These are phyloP conservation scores for Gari tellinella DNA, from an alignment of 2,888 invertebrate species.

Conservation along the genomic window DNA sequence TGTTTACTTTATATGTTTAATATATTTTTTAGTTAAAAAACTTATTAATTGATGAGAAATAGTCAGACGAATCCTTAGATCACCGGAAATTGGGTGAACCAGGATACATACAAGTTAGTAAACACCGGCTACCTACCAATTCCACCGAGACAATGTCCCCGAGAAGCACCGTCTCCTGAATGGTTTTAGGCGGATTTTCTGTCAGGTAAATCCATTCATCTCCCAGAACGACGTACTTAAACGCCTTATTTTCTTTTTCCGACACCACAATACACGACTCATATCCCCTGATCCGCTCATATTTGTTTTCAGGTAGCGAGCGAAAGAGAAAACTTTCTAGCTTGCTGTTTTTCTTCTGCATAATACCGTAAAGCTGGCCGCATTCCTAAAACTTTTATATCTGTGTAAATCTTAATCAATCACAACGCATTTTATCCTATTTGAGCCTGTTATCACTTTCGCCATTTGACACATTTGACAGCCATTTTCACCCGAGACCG, in stretches of 20 bases:
- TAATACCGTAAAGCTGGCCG: not conserved
- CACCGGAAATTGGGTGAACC: too few species aligned
- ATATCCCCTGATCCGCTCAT: conserved; percentile 80
- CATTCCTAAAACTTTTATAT: too few species aligned
- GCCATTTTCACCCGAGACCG: too few species aligned
- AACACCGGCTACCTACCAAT: conserved; percentile 71
- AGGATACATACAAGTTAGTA: too few species aligned
- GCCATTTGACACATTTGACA: too few species aligned
- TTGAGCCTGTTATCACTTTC: too few species aligned
- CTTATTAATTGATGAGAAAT: too few species aligned
- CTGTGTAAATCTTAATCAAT: too few species aligned
- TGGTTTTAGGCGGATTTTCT: conserved; percentile 82
- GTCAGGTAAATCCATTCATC: conserved; percentile 83
- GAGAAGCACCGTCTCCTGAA: conserved; percentile 76
- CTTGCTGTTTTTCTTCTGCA: conserved; percentile 81
- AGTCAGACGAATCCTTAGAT: too few species aligned
- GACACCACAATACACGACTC: conserved; percentile 83
- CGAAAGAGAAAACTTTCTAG: conserved; percentile 82
- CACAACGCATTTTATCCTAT: too few species aligned
- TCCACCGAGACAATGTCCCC: conserved; percentile 80
- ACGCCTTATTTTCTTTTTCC: conserved; percentile 82
- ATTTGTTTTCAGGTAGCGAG: conserved; percentile 78
- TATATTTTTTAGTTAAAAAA: too few species aligned
- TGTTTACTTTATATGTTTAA: too few species aligned
- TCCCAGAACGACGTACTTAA: conserved; percentile 81